A percentile compares a stretch with the other conserved stretches of the same genome.
phyloP scores from a whole-genome alignment of 2,888 invertebrate genomes.

The Pammene aurita region DNA sequence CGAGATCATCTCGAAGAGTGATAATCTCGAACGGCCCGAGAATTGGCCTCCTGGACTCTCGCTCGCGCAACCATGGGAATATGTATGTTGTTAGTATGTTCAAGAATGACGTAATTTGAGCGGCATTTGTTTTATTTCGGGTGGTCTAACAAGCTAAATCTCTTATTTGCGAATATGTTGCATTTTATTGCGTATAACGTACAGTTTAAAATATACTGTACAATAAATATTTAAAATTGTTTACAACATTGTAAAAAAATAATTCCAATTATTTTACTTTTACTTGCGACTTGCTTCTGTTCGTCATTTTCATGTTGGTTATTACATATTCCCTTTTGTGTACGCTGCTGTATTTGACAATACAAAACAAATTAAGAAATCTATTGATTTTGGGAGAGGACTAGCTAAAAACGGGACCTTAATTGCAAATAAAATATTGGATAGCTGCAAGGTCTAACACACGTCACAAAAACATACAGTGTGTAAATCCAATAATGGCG shows the following conservation, averaged over 20 bases:
- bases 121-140: conserved; percentile 15
- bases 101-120: conserved; percentile 9
- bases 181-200: background rate
- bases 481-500: no score
- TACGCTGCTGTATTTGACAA: background rate
- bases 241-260: conserved; percentile 3
- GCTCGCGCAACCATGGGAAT: background rate
- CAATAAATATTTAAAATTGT: background rate
- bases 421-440: no score
- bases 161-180: background rate
- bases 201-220: background rate
- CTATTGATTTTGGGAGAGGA: no score
- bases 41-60: background rate
- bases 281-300: background rate
- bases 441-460: no score
- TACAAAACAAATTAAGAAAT: no score
- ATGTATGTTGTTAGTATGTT: conserved; percentile 15
- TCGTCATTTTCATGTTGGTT: background rate
- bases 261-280: background rate
- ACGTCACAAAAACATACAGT: no score
- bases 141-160: conserved; percentile 4
- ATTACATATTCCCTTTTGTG: background rate
- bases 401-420: no score
- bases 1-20: no score
- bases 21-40: no score